phyloP scores from a whole-genome alignment of 1,140 invertebrate species.

The Drosophila truncata region DNA sequence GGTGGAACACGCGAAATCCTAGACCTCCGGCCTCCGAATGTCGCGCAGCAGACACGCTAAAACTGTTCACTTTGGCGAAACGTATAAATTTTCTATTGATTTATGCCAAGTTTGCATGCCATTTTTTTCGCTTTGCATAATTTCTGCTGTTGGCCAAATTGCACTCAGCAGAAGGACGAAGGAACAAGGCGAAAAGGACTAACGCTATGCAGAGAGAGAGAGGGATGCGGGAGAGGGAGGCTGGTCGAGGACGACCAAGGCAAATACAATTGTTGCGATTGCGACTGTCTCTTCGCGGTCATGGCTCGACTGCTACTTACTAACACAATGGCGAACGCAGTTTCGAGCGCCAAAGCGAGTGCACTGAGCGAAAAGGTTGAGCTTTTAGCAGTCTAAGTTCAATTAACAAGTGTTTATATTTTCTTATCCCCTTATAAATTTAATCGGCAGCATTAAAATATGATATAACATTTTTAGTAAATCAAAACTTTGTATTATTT shows the following conservation, averaged over 20 bases:
- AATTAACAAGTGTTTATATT: too few relatives aligned
- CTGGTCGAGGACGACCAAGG: constrained; percentile 34
- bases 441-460: background rate
- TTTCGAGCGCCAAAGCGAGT: constrained; percentile 37
- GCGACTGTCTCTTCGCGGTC: constrained; percentile 72
- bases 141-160: constrained; percentile 80
- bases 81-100: constrained; percentile 84
- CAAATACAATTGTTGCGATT: constrained; percentile 75
- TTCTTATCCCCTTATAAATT: too few relatives aligned
- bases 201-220: background rate
- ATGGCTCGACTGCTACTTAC: constrained; percentile 62
- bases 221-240: background rate
- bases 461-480: background rate
- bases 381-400: too few relatives aligned
- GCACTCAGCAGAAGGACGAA: constrained; percentile 38
- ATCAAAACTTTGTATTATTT: background rate
- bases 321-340: constrained; percentile 53
- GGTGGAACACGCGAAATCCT: constrained; percentile 64
- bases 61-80: constrained; percentile 77
- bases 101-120: constrained; percentile 83
- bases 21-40: constrained; percentile 49
- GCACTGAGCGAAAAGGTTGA: background rate
- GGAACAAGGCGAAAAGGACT: background rate
- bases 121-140: constrained; percentile 83
- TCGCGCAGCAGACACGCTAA: constrained; percentile 58